Conservation (phyloP, 2,888 invertebrate genomes). For the Polietes domitor region DNA sequence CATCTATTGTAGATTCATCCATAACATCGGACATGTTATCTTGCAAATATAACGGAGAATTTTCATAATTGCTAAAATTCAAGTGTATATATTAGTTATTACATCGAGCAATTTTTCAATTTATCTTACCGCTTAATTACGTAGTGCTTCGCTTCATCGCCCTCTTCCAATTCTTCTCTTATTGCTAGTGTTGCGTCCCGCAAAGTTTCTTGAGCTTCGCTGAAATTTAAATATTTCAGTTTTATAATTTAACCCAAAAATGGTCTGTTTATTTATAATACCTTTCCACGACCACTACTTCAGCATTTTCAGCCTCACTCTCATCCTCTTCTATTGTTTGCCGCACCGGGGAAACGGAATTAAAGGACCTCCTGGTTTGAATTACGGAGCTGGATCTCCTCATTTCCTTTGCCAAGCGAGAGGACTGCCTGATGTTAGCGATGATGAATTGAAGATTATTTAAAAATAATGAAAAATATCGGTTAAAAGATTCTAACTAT, state of each 20-base stretch:
- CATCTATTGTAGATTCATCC: no score
- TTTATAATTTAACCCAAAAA: no score
- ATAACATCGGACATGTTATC: no score
- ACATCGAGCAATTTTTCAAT: no score
- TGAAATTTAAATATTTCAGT: background rate
- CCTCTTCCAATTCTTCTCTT: background rate
- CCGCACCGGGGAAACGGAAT: background rate
- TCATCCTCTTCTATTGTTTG: background rate
- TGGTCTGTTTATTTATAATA: no score
- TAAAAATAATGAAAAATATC: no score
- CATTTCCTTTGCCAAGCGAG: background rate
- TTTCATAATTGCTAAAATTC: background rate
- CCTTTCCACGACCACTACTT: background rate
- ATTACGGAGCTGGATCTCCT: slow-evolving; percentile 4
- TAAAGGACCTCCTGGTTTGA: slow-evolving; percentile 8
- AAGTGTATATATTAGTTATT: no score
- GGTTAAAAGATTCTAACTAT: no score
- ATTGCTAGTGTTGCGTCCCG: background rate
- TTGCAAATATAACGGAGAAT: no score
- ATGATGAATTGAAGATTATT: no score
- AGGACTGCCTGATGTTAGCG: no score
- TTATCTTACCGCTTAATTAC: background rate
- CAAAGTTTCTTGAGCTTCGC: background rate
- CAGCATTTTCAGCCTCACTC: background rate
- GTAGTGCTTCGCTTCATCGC: background rate